Evolutionary conservation across 2,113 vertebrate genomes (phyloP).

Genomic region (Eidolon helvum): DNA sequence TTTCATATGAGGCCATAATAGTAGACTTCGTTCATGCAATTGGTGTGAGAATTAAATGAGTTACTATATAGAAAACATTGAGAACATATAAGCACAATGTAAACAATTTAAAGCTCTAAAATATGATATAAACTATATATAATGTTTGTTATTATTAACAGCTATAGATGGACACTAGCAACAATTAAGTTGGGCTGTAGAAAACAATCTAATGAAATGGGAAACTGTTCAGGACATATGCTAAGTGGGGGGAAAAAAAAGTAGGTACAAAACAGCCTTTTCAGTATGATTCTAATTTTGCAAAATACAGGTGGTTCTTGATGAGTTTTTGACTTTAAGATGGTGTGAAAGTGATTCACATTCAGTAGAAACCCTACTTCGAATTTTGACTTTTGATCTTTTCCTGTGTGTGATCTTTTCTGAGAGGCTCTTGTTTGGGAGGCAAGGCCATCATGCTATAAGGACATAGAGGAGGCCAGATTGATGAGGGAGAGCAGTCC

Average conservation of each 20-base stretch:
- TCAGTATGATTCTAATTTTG: not conserved
- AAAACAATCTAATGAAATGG: not conserved
- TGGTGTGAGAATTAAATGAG: not conserved
- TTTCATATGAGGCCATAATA: not conserved
- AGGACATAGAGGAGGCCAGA: not conserved
- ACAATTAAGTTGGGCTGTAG: not conserved
- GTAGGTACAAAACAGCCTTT: not conserved
- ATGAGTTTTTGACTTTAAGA: not conserved
- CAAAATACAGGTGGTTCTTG: not conserved
- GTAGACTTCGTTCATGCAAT: fast-evolving
- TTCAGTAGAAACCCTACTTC: too few relatives aligned
- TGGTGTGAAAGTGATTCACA: not conserved
- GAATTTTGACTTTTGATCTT: not conserved
- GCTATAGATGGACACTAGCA: not conserved
- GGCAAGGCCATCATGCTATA: not conserved
- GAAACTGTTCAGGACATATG: not conserved
- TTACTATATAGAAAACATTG: not conserved
- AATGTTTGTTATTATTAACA: too few relatives aligned
- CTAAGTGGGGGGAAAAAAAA: not conserved
- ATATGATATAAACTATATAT: fast-evolving
- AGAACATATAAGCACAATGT: not conserved
- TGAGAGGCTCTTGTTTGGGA: not conserved
- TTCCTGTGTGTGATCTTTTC: not conserved
- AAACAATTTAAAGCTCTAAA: not conserved
- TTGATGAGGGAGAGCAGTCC: not conserved